Evolutionary conservation across 2,113 vertebrate genomes (phyloP).

Genomic region (Lepus americanus): DNA sequence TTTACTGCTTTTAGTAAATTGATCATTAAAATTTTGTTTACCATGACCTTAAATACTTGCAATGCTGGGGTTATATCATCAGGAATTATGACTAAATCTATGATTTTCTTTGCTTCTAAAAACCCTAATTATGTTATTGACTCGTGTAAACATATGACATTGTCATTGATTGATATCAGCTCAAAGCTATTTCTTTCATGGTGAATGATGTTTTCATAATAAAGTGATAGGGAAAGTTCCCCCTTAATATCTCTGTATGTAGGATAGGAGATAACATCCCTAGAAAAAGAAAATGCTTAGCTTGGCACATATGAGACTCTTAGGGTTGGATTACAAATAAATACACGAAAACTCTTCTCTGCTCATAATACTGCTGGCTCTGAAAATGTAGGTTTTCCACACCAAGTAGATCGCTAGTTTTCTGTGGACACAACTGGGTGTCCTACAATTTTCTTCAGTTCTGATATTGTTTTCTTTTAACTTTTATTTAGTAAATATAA

Average conservation of each 20-base stretch:
- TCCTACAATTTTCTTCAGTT: background rate
- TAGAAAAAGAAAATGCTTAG: background rate
- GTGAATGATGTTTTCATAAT: background rate
- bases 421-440: background rate
- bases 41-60: background rate
- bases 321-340: background rate
- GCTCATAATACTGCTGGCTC: background rate
- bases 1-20: slow-evolving; percentile 42
- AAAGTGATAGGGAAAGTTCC: background rate
- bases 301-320: background rate
- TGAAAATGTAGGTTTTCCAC: background rate
- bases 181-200: background rate
- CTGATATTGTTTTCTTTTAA: background rate
- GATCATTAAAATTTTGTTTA: slow-evolving; percentile 19
- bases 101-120: background rate
- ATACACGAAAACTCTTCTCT: background rate
- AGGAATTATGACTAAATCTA: background rate
- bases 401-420: background rate
- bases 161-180: background rate
- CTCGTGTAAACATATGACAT: background rate
- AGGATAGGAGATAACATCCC: background rate
- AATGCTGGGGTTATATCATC: background rate
- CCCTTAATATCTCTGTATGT: background rate
- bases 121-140: slow-evolving; percentile 17
- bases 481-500: too few species aligned